Percentiles rank a stretch among this genome's conserved stretches.
These are phyloP conservation scores for Poeciliopsis occidentalis DNA, from an alignment of 2,113 vertebrate genomes.

Conservation along the genomic window DNA sequence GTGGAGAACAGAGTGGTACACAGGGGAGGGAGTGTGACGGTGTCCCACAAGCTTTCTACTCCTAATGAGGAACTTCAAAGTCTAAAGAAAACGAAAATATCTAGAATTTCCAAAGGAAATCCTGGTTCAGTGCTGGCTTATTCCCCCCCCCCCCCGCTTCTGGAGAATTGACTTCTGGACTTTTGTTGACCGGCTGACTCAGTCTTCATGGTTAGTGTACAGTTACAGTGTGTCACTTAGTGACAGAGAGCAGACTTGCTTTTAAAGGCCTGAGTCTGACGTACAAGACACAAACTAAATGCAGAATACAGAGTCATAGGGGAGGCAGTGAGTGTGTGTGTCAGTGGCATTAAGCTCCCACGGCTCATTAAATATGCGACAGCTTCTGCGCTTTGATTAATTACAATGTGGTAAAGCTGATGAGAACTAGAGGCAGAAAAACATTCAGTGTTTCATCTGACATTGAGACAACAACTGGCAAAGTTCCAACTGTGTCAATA, in stretches of 20 bases:
- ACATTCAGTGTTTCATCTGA: constrained; percentile 39
- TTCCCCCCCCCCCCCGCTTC: not conserved
- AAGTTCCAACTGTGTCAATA: constrained; percentile 10
- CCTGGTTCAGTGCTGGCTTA: too few relatives aligned
- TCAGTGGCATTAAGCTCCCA: constrained; percentile 53
- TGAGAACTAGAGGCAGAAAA: constrained; percentile 37
- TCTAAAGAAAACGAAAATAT: constrained; percentile 23
- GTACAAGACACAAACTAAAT: constrained; percentile 39
- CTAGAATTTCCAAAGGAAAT: not conserved
- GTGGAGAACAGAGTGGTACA: constrained; percentile 51
- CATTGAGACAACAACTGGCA: constrained; percentile 19
- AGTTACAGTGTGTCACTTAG: constrained; percentile 63
- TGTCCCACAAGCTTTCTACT: constrained; percentile 22
- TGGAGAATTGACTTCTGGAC: not conserved
- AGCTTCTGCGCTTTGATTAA: constrained; percentile 57
- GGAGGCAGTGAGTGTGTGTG: constrained; percentile 21
- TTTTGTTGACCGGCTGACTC: constrained; percentile 22
- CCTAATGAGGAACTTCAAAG: constrained; percentile 46
- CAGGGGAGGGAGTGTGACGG: constrained; percentile 7
- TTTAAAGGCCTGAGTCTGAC: constrained; percentile 58
- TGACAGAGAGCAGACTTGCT: constrained; percentile 74
- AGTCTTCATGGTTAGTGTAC: constrained; percentile 70
- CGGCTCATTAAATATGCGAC: constrained; percentile 65
- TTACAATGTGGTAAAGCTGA: constrained; percentile 33
- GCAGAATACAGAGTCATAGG: constrained; percentile 8